Base-by-base conservation (phyloP, 2,113 vertebrate species). In the Vicugna pacos region DNA sequence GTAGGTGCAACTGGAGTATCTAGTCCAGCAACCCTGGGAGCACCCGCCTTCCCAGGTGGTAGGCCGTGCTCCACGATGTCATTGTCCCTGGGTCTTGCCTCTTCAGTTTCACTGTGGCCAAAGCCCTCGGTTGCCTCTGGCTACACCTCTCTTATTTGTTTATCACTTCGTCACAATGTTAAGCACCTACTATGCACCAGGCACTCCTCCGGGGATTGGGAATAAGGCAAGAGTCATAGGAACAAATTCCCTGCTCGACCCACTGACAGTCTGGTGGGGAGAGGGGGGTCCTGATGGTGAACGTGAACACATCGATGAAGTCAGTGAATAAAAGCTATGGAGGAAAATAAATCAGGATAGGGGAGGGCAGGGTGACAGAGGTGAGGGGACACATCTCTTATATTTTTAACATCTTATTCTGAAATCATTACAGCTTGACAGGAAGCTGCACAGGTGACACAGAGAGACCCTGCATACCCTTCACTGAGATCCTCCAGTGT, bases 1-100 rank as follows among this genome's bases (percentile, higher is more conserved):
- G 20, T 2, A 8, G 73, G n/a, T 15, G 15, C 16, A 9, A 26
- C 50, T 0, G 3, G 11, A 1, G 48, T 15, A 0, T 24, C n/a
- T 35, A 8, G 42, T 13, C 62, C n/a, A 3, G 0, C 38, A 1
- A 0, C 15, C 38, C 24, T 8, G 56, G 58, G 38, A 28, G 54
- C 28, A 3, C 26, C 32, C 42, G 4, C 11, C 62, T 20, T 80
- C 46, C 64, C 0, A 26, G 58, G n/a, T 26, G 38, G 64, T 38
- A 0, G 1, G 2, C 6, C 52, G 38, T 4, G 30, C 77, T 35
- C 11, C 24, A 20, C 16, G 4, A 42, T 42, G 60, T 16, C 11
- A 0, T 14, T 3, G 48, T 73, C 42, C 20, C 72, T 20, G 24
- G 48, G 48, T 4, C 48, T 19, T 4, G 8, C 6, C 30, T 54